A percentile compares a stretch with the other conserved stretches of the same genome.
These are phyloP conservation scores for Epistrophe grossulariae DNA, from an alignment of 2,888 invertebrate species.

Conservation along the genomic window DNA sequence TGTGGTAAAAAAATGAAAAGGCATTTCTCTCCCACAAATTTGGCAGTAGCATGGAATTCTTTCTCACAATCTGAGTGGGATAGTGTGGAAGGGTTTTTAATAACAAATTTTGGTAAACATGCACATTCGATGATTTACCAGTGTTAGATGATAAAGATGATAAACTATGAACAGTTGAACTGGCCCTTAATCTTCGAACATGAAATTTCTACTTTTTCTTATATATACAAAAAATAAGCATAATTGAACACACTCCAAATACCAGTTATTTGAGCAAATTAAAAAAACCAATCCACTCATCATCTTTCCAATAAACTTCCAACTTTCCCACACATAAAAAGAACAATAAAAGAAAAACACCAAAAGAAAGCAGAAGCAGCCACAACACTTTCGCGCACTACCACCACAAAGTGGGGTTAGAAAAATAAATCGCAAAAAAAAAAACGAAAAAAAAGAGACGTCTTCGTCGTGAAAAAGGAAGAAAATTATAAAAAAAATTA, in stretches of 20 bases:
- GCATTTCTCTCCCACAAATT: no score
- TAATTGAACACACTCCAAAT: slow-evolving; percentile 47
- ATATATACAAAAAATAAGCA: not conserved
- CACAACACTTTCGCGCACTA: slow-evolving; percentile 75
- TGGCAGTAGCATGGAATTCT: no score
- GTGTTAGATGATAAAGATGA: no score
- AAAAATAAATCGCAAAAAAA: slow-evolving; percentile 65
- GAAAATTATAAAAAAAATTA: slow-evolving; percentile 40
- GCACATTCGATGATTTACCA: no score
- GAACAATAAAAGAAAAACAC: slow-evolving; percentile 68
- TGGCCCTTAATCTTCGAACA: no score
- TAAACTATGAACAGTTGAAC: no score
- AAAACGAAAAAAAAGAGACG: slow-evolving; percentile 21
- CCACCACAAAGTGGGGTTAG: slow-evolving; percentile 73
- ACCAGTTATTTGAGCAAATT: slow-evolving; percentile 49
- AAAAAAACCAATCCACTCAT: slow-evolving; percentile 16
- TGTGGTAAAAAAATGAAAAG: no score
- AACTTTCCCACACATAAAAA: slow-evolving; percentile 57
- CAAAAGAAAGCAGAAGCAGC: slow-evolving; percentile 71
- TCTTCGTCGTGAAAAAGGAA: slow-evolving; percentile 34
- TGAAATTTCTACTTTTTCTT: not conserved
- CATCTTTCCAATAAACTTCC: slow-evolving; percentile 43
- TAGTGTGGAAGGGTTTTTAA: no score
- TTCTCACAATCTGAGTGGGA: no score
- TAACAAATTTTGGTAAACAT: no score